Evolutionary conservation across 2,113 vertebrate genomes (phyloP).

Genomic region (Zosterops hypoxanthus): DNA sequence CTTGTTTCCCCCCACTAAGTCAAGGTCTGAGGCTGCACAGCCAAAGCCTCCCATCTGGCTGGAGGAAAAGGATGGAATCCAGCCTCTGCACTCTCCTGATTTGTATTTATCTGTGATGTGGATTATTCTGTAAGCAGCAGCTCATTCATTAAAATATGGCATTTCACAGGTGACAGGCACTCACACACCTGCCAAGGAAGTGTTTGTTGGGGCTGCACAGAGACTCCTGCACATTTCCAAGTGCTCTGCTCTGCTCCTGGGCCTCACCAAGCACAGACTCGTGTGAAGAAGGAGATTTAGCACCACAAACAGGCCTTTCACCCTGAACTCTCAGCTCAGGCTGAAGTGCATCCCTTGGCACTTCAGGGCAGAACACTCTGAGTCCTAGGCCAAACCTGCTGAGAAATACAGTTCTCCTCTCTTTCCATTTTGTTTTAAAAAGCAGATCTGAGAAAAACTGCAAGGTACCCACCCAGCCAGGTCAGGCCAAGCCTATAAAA

Average conservation of each 20-base stretch:
- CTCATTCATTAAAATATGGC: background rate
- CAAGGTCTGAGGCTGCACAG: background rate
- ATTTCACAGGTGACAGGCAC: background rate
- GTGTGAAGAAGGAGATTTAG: background rate
- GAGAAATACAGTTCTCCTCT: background rate
- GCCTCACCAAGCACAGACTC: background rate
- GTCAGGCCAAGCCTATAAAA: background rate
- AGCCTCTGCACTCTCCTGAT: background rate
- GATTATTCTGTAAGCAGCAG: background rate
- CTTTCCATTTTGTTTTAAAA: background rate
- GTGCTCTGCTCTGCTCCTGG: background rate
- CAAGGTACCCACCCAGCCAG: background rate
- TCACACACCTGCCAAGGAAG: background rate
- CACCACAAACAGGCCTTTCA: background rate
- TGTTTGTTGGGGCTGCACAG: background rate
- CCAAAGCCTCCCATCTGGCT: background rate
- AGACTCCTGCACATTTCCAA: background rate
- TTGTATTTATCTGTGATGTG: background rate
- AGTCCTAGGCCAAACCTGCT: background rate
- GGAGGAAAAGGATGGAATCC: background rate
- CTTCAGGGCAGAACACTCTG: background rate
- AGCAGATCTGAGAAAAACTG: background rate
- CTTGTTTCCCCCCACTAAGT: background rate
- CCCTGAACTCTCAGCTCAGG: background rate
- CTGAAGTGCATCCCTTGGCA: background rate